A percentile compares a stretch with the other conserved stretches of the same genome.
phyloP scores from a whole-genome alignment of 2,888 invertebrate species.

The Drosophila meridionalis region DNA sequence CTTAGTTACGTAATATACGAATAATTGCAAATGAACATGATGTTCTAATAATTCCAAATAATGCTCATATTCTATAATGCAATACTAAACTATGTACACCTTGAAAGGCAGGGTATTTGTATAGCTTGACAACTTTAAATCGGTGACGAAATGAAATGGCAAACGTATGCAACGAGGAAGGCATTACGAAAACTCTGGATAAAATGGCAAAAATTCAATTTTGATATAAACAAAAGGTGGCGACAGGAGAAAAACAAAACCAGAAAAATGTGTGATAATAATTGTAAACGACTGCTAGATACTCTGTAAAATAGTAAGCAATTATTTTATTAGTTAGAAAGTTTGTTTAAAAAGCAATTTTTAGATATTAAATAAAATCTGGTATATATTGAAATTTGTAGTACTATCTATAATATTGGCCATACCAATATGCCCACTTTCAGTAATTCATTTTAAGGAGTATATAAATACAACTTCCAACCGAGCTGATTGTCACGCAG shows the following conservation, averaged over 20 bases:
- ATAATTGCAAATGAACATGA: not conserved
- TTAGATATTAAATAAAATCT: not conserved
- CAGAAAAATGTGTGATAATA: not conserved
- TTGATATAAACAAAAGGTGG: conserved; percentile 73
- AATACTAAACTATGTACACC: not conserved
- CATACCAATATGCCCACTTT: not conserved
- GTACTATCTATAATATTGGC: too few species aligned
- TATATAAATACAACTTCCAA: conserved; percentile 4
- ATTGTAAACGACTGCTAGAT: conserved; percentile 4
- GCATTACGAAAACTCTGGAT: conserved; percentile 30
- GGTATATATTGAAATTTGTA: too few species aligned
- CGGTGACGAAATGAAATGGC: conserved; percentile 66
- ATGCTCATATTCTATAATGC: not conserved
- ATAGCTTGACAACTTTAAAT: conserved; percentile 54
- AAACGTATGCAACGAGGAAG: conserved; percentile 30
- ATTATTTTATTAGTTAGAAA: not conserved
- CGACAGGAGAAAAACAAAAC: conserved; percentile 13
- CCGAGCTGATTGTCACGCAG: conserved; percentile 41
- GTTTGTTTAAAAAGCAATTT: too few species aligned
- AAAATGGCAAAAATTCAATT: conserved; percentile 73
- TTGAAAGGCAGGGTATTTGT: conserved; percentile 24
- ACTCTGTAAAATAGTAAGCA: conserved; percentile 3
- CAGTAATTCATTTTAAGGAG: not conserved
- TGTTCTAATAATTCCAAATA: not conserved
- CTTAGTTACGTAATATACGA: not conserved